phyloP scores from a whole-genome alignment of 2,888 invertebrate species.

The Uloborus plumipes region DNA sequence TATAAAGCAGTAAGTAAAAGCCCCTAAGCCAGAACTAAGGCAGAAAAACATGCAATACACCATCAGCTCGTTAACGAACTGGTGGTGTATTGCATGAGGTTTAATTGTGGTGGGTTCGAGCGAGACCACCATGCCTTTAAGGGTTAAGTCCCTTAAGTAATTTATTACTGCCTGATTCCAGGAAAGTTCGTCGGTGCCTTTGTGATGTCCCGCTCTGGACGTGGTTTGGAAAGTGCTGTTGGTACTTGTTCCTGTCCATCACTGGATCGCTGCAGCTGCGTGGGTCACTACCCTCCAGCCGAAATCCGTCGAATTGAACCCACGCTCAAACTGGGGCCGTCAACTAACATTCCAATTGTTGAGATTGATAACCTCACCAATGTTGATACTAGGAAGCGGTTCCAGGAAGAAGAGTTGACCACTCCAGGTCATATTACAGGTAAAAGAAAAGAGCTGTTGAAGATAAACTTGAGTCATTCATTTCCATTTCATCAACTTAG shows the following conservation, averaged over 20 bases:
- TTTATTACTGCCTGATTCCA: neutral
- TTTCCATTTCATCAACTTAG: no score
- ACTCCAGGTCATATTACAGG: constrained; percentile 5
- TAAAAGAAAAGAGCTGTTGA: neutral
- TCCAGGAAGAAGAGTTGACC: constrained; percentile 5
- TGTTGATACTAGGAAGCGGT: neutral
- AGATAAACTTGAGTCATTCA: neutral
- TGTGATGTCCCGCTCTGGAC: constrained; percentile 70
- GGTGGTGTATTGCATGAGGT: no score
- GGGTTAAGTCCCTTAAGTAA: neutral
- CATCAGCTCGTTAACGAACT: no score
- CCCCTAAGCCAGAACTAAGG: no score
- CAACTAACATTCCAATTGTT: neutral
- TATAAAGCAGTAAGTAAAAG: no score
- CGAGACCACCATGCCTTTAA: neutral
- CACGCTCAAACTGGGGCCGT: neutral
- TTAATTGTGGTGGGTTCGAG: no score
- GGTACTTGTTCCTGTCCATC: constrained; percentile 75
- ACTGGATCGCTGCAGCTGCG: constrained; percentile 23
- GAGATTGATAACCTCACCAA: constrained; percentile 20
- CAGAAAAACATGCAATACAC: no score
- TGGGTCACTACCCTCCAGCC: neutral
- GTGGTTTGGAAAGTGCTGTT: constrained; percentile 74
- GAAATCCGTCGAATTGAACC: constrained; percentile 23
- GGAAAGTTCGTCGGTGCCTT: constrained; percentile 24